These are phyloP conservation scores for Copidosoma floridanum DNA, from an alignment of 1,140 invertebrate genomes.

Conservation along the genomic window DNA sequence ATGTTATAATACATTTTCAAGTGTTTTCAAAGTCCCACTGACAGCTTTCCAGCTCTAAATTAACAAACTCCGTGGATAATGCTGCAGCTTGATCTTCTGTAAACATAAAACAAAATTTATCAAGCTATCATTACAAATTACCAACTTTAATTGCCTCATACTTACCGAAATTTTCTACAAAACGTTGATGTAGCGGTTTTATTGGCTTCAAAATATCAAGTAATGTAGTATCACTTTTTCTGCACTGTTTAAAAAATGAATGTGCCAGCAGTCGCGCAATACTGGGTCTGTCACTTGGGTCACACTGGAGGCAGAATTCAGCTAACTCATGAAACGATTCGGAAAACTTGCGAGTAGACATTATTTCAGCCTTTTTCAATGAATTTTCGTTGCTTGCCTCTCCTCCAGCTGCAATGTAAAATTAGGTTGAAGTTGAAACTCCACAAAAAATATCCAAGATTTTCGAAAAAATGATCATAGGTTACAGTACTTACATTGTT, in stretches of 20 bases:
- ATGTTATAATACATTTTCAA: too few relatives aligned
- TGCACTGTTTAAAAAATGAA: constrained; percentile 72
- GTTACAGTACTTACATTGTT: constrained; percentile 41
- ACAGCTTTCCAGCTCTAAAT: constrained; percentile 48
- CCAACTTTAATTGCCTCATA: not conserved
- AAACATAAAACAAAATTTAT: constrained; percentile 17
- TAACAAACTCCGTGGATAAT: constrained; percentile 45
- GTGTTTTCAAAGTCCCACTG: constrained; percentile 54
- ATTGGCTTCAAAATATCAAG: constrained; percentile 58
- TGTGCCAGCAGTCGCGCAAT: constrained; percentile 68
- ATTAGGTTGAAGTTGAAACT: constrained; percentile 19
- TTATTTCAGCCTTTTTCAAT: constrained; percentile 32
- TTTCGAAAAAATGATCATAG: constrained; percentile 9
- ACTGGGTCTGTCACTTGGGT: constrained; percentile 64
- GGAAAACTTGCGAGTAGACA: constrained; percentile 61
- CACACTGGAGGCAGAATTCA: constrained; percentile 68
- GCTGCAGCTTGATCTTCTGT: constrained; percentile 46
- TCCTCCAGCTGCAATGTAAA: constrained; percentile 28
- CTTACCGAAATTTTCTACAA: constrained; percentile 48
- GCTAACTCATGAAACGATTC: constrained; percentile 75
- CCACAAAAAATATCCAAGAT: constrained; percentile 2
- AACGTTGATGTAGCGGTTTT: constrained; percentile 55
- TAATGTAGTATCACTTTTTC: constrained; percentile 45
- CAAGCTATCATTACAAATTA: not conserved
- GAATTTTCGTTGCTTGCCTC: constrained; percentile 31